Evolutionary conservation across 2,113 vertebrate species (phyloP).

Genomic region (Neolamprologus ventralis): DNA sequence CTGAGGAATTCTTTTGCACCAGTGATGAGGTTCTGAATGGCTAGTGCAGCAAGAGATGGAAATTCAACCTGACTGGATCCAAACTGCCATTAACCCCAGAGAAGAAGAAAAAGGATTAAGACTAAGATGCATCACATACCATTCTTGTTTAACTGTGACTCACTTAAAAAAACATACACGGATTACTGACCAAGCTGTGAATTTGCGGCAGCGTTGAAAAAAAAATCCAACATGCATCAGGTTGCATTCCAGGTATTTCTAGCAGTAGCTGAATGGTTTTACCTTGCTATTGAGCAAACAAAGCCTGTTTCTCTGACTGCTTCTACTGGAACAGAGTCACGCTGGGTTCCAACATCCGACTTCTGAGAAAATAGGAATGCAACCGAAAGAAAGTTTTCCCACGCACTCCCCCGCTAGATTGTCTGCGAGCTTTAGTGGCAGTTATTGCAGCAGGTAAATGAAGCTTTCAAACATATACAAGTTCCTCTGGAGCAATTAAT

Average conservation of each 20-base stretch:
- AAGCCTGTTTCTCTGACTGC: not conserved
- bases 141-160: not conserved
- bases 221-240: not conserved
- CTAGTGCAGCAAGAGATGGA: not conserved
- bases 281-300: fast-evolving
- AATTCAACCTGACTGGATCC: not conserved
- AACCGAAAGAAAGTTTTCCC: not conserved
- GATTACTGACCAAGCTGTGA: not conserved
- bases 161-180: not conserved
- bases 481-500: not conserved
- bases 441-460: not conserved
- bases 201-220: fast-evolving
- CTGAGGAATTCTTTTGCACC: not conserved
- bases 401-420: not conserved
- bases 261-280: not conserved
- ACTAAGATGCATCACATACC: not conserved
- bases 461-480: not conserved
- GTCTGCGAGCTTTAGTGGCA: fast-evolving
- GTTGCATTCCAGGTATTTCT: not conserved
- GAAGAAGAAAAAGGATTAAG: not conserved
- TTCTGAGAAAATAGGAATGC: not conserved
- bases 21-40: not conserved
- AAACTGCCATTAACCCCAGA: not conserved
- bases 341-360: not conserved
- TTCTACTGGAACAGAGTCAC: fast-evolving